Conservation (phyloP, 2,113 vertebrate genomes). For the Coreoperca whiteheadi region DNA sequence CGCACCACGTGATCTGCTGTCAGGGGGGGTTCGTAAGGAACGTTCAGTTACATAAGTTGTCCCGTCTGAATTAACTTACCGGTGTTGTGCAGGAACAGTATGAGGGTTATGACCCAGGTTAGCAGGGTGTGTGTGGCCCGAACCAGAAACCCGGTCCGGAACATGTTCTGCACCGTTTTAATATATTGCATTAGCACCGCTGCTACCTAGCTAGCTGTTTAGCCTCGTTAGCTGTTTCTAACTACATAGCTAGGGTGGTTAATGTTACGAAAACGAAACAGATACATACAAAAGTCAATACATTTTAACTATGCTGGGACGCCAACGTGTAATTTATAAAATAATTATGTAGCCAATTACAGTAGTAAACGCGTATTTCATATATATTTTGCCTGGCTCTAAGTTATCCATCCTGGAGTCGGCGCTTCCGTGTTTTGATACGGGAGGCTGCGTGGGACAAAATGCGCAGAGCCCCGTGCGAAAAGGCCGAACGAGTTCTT, state of each 20-base stretch:
- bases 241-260: not conserved
- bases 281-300: not conserved
- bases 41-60: too few species aligned
- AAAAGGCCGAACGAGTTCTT: not conserved
- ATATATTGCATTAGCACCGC: not conserved
- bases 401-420: fast-evolving
- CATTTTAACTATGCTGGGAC: not conserved
- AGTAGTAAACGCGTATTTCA: not conserved
- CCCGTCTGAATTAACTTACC: slow-evolving; percentile 81
- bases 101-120: slow-evolving; percentile 84
- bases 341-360: fast-evolving
- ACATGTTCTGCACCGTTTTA: slow-evolving; percentile 77
- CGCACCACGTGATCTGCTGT: too few species aligned
- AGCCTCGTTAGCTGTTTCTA: not conserved
- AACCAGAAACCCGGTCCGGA: slow-evolving; percentile 84
- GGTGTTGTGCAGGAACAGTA: slow-evolving; percentile 91
- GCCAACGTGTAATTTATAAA: fast-evolving
- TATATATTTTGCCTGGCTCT: not conserved
- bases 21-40: too few species aligned
- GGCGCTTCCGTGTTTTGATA: slow-evolving; percentile 65
- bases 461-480: not conserved
- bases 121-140: slow-evolving; percentile 86
- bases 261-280: not conserved
- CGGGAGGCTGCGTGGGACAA: slow-evolving; percentile 33
- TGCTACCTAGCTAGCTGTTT: slow-evolving; percentile 1